Evolutionary conservation across 2,888 invertebrate species (phyloP), one percentile per base, ranked within the genome.

Genomic region (Apamea epomidion): DNA sequence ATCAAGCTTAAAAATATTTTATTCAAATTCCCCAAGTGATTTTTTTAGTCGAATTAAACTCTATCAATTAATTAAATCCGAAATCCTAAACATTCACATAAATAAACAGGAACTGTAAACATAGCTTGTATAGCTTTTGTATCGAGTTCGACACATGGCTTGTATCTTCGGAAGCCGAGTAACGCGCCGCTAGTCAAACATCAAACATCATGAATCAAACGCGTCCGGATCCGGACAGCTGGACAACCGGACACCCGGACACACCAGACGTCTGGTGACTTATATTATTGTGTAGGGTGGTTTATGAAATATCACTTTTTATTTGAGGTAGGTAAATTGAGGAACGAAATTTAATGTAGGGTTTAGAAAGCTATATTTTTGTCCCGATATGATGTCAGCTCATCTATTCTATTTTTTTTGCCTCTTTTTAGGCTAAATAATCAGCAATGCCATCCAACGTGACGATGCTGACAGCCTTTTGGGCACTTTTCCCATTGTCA

Each of bases 161-260:
- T 58, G 74, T 85, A 67, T 80, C 74, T 75, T 85, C 65, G 77
- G 75, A 77, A 76, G 67, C 54, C 51, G 48, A 70, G 81, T 74
- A 70, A 75, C 74, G 54, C 60, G 25, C 62, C 81, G 71, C 77
- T 84, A 78, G 76, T 83, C 91, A 90, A 90, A 92, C 90, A 91
- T 82, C 92, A 91, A 90, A 91, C 91, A 91, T 89, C 87, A 91
- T 93, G 92, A 90, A 93, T 93, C 93, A 92, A 90, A 85, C 81
- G 73, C 72, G 84, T 84, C 88, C 86, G 86, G 74, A 32, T n/a
- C 74, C 80, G 81, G 81, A 84, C 78, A 78, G 48, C 78, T 78
- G 88, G 82, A 81, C 83, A 76, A 48, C 64, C 67, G 84, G 76
- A 81, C 65, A 65, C 64, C 67, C 78, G 75, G 76, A 84, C 81